phyloP scores from a whole-genome alignment of 2,888 invertebrate species.

The Pollenia labialis region DNA sequence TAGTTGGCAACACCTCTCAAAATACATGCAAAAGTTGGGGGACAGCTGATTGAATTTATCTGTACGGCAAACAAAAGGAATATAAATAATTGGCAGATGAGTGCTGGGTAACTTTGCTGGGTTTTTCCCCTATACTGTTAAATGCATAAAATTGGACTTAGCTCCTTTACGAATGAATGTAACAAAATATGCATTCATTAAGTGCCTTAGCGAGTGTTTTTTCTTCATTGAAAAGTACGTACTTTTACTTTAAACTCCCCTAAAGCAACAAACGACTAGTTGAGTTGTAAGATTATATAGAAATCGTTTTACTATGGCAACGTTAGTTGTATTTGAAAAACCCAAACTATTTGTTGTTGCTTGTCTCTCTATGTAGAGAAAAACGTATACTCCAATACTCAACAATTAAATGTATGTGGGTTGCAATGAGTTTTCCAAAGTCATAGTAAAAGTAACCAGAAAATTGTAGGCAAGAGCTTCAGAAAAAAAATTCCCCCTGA shows the following conservation, averaged over 20 bases:
- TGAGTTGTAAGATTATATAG: slow-evolving; percentile 38
- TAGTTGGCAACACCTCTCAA: too few relatives aligned
- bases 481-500: slow-evolving; percentile 18
- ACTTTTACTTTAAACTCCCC: slow-evolving; percentile 31
- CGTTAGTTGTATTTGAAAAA: slow-evolving; percentile 13
- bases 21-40: too few relatives aligned
- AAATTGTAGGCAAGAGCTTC: slow-evolving; percentile 35
- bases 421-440: slow-evolving; percentile 43
- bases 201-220: background rate
- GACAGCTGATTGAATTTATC: too few relatives aligned
- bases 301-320: slow-evolving; percentile 61
- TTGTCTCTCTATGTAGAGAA: background rate
- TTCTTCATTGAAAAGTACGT: background rate
- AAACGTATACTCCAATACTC: background rate
- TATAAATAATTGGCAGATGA: too few relatives aligned
- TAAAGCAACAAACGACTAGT: slow-evolving; percentile 38
- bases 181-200: slow-evolving; percentile 26
- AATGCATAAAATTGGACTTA: too few relatives aligned
- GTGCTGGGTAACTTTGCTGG: too few relatives aligned
- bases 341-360: background rate
- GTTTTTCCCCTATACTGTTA: too few relatives aligned
- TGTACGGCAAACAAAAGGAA: too few relatives aligned
- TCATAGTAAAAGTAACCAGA: slow-evolving; percentile 2
- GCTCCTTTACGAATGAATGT: too few relatives aligned
- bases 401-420: slow-evolving; percentile 60